phyloP scores from a whole-genome alignment of 2,888 invertebrate genomes.

The Xestia ashworthii region DNA sequence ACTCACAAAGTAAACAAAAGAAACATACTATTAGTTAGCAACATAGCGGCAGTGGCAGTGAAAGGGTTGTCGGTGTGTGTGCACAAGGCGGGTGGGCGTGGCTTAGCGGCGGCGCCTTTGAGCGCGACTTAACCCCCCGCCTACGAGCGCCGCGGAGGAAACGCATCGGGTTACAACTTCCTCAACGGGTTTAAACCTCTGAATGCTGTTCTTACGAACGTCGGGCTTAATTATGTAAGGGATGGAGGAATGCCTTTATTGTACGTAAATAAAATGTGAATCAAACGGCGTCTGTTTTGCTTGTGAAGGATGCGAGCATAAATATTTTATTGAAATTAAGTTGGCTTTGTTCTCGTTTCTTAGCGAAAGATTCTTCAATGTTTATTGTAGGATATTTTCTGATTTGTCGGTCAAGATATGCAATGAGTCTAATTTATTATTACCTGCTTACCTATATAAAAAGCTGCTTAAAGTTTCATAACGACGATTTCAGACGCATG shows the following conservation, averaged over 20 bases:
- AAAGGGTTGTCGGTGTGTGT: slow-evolving; percentile 63
- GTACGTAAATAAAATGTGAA: slow-evolving; percentile 57
- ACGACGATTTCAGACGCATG: no score
- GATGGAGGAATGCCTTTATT: slow-evolving; percentile 57
- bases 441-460: no score
- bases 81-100: slow-evolving; percentile 63
- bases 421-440: background rate
- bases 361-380: background rate
- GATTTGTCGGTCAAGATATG: background rate
- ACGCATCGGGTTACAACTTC: slow-evolving; percentile 74
- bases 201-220: slow-evolving; percentile 62
- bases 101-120: slow-evolving; percentile 63
- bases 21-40: slow-evolving; percentile 52
- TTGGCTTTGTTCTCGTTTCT: slow-evolving; percentile 24
- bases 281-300: slow-evolving; percentile 61
- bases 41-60: slow-evolving; percentile 52
- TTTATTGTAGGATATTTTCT: background rate
- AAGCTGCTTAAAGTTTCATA: no score
- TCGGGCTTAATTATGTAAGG: slow-evolving; percentile 63
- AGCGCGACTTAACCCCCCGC: slow-evolving; percentile 67
- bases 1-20: slow-evolving; percentile 67
- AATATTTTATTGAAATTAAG: slow-evolving; percentile 47
- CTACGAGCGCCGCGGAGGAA: slow-evolving; percentile 67
- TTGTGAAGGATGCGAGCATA: slow-evolving; percentile 31
- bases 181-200: slow-evolving; percentile 53